Evolutionary conservation across 2,113 vertebrate genomes (phyloP).

Genomic region (Indri indri): DNA sequence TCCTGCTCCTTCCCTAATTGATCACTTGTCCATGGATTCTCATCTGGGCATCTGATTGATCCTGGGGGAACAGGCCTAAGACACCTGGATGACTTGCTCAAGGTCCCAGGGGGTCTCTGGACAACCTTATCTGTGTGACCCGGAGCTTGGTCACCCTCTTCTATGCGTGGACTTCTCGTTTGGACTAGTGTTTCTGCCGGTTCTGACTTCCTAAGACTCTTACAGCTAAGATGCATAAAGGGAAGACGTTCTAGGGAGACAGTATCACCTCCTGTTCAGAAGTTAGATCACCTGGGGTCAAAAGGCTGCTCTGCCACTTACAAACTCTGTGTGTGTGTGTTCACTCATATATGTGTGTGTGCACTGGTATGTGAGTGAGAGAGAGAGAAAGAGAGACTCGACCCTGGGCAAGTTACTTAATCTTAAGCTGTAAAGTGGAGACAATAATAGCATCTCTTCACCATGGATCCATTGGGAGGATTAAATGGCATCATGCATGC

Average conservation of each 20-base stretch:
- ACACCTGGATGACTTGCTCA: background rate
- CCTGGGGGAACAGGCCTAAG: background rate
- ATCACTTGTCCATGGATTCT: background rate
- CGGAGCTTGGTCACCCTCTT: accelerated
- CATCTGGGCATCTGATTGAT: background rate
- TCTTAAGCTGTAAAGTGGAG: background rate
- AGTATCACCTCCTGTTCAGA: background rate
- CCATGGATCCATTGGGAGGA: background rate
- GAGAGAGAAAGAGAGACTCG: background rate
- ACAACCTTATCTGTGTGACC: background rate
- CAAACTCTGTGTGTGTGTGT: background rate
- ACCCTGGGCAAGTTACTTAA: background rate
- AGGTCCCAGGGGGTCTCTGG: background rate
- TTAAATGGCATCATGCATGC: background rate
- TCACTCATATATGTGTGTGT: background rate
- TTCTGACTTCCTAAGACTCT: background rate
- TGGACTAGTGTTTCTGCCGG: background rate
- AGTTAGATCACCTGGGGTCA: background rate
- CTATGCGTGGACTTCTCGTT: background rate
- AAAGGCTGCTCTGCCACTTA: background rate
- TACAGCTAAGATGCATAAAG: background rate
- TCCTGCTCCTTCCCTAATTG: background rate
- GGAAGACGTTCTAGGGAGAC: background rate
- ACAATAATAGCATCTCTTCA: background rate
- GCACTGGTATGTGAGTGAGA: background rate